Conservation (phyloP, 2,888 invertebrate species). For the Colostygia pectinataria region DNA sequence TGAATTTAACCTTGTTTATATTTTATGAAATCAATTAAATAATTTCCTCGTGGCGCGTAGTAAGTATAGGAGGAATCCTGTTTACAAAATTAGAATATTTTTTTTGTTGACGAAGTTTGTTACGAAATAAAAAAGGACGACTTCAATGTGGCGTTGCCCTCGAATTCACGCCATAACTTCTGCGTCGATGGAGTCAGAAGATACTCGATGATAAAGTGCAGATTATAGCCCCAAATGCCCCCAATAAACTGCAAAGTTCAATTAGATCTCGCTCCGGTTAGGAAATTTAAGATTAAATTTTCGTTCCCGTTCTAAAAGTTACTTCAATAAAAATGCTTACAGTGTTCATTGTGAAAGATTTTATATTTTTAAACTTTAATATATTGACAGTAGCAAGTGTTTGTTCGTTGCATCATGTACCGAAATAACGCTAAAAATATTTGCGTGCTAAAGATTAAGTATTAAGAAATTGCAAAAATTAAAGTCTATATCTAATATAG, state of each 20-base stretch:
- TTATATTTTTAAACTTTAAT: too few relatives aligned
- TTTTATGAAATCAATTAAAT: constrained; percentile 4
- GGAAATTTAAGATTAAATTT: constrained; percentile 37
- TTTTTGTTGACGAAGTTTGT: constrained; percentile 25
- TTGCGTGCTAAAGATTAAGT: too few relatives aligned
- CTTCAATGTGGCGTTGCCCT: constrained; percentile 31
- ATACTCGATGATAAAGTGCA: constrained; percentile 39
- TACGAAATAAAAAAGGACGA: constrained; percentile 28
- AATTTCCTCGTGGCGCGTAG: neutral
- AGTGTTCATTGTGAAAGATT: too few relatives aligned
- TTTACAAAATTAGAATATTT: constrained; percentile 16
- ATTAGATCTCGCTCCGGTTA: constrained; percentile 33
- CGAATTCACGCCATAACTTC: constrained; percentile 33
- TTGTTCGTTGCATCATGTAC: too few relatives aligned
- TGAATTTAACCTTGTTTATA: neutral
- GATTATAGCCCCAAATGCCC: constrained; percentile 35
- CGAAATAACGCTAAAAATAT: too few relatives aligned
- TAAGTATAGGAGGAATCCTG: constrained; percentile 4
- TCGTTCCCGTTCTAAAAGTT: constrained; percentile 23
- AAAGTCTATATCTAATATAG: too few relatives aligned
- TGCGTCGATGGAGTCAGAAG: constrained; percentile 33
- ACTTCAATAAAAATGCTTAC: constrained; percentile 6
- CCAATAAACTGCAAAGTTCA: constrained; percentile 39
- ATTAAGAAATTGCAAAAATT: too few relatives aligned
- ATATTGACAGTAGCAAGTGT: too few relatives aligned